A percentile compares a stretch with the other conserved stretches of the same genome.
Conservation (phyloP, 2,797 vertebrate genomes). For the Micromesistius poutassou region DNA sequence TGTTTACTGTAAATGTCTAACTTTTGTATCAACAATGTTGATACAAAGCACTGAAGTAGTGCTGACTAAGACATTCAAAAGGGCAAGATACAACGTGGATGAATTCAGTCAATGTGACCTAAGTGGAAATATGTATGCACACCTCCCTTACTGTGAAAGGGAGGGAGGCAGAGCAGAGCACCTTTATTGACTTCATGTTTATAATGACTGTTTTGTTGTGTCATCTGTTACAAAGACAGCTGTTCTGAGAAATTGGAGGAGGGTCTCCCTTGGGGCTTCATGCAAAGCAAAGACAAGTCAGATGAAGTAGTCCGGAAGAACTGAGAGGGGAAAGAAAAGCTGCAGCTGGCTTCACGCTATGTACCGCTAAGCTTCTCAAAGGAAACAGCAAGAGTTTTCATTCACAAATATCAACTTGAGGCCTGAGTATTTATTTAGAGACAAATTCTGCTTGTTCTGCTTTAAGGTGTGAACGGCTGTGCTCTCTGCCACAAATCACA, state of each 20-base stretch:
- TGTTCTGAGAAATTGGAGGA: not conserved
- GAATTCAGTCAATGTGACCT: not conserved
- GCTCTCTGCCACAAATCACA: too few relatives aligned
- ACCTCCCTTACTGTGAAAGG: not conserved
- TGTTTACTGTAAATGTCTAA: not conserved
- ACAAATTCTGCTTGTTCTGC: not conserved
- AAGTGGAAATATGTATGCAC: not conserved
- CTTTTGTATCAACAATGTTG: not conserved
- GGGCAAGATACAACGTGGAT: not conserved
- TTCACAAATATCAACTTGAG: not conserved
- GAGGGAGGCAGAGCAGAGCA: not conserved
- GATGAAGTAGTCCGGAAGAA: not conserved
- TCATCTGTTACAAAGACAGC: slow-evolving; percentile 3
- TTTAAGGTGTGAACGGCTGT: not conserved
- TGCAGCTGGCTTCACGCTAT: not conserved
- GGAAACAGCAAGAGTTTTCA: not conserved
- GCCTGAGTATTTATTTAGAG: not conserved
- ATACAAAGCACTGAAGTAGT: not conserved
- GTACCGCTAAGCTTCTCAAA: not conserved
- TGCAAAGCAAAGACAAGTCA: not conserved
- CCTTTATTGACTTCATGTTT: not conserved
- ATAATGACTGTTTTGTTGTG: not conserved
- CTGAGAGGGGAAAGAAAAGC: not conserved
- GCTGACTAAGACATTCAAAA: not conserved
- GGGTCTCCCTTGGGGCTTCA: not conserved